Conservation (phyloP, 2,888 invertebrate species). For the Aspidiotus destructor region DNA sequence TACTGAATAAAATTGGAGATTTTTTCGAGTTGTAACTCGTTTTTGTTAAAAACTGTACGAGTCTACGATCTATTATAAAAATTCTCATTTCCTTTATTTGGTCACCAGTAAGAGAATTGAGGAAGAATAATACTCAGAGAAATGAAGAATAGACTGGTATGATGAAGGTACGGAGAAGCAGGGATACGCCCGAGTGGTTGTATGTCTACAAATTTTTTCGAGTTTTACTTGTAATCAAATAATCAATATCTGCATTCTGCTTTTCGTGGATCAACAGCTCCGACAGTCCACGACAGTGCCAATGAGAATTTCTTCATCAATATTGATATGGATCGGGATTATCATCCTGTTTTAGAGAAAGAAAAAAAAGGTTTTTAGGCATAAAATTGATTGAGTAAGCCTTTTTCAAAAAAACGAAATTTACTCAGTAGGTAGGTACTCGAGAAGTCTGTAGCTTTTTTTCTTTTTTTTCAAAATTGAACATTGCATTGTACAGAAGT, state of each 20-base stretch:
- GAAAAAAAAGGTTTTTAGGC: neutral
- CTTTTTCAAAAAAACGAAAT: neutral
- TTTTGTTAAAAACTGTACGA: too few relatives aligned
- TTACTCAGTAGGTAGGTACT: too few relatives aligned
- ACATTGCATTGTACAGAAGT: too few relatives aligned
- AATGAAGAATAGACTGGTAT: too few relatives aligned
- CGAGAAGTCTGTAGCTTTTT: neutral
- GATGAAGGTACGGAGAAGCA: too few relatives aligned
- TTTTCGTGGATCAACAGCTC: constrained; percentile 64
- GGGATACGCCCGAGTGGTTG: too few relatives aligned
- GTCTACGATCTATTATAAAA: constrained; percentile 9
- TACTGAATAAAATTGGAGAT: too few relatives aligned
- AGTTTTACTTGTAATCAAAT: constrained; percentile 54
- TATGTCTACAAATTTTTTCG: too few relatives aligned
- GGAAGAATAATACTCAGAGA: too few relatives aligned
- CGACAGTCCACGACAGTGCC: constrained; percentile 57
- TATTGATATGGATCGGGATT: constrained; percentile 53
- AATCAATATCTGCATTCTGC: constrained; percentile 65
- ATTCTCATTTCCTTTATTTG: neutral
- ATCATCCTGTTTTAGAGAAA: constrained; percentile 47
- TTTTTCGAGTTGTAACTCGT: too few relatives aligned
- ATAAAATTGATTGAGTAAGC: neutral
- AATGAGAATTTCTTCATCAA: constrained; percentile 57
- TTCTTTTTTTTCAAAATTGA: too few relatives aligned
- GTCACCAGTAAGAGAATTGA: neutral